phyloP scores from a whole-genome alignment of 2,113 vertebrate species.

The Prunella fulvescens region DNA sequence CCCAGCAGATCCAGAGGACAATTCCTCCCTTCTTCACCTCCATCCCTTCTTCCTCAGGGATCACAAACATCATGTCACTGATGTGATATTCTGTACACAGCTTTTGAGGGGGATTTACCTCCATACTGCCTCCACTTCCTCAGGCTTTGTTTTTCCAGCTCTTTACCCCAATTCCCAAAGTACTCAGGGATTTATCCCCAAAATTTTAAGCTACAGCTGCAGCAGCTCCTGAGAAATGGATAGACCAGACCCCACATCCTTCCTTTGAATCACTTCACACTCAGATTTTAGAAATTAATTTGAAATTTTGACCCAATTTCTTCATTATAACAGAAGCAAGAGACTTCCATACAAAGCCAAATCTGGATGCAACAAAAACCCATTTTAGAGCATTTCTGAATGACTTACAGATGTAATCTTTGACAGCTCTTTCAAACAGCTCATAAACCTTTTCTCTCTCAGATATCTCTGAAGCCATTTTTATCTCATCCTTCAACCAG shows the following conservation, averaged over 20 bases:
- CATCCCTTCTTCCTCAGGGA: not conserved
- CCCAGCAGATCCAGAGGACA: not conserved
- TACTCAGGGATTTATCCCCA: not conserved
- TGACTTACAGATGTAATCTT: conserved; percentile 95
- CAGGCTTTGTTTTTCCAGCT: not conserved
- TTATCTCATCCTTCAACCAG: conserved; percentile 95
- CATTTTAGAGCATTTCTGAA: fast-evolving
- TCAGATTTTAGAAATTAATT: not conserved
- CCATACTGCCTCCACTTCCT: not conserved
- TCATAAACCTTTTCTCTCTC: conserved; percentile 89
- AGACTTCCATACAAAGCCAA: not conserved
- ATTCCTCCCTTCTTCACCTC: not conserved
- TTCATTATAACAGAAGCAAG: fast-evolving
- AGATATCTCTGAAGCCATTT: conserved; percentile 78
- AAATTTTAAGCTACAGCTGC: not conserved
- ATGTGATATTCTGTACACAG: fast-evolving
- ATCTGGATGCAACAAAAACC: not conserved
- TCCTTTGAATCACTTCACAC: not conserved
- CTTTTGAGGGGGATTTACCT: not conserved
- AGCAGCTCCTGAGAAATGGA: not conserved
- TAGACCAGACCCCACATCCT: not conserved
- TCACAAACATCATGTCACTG: not conserved
- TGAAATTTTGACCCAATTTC: not conserved
- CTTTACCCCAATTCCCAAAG: not conserved
- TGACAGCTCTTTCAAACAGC: conserved; percentile 89